Percentiles rank a stretch among this genome's conserved stretches.
phyloP scores from a whole-genome alignment of 1,140 invertebrate species.

The Bombus consobrinus region DNA sequence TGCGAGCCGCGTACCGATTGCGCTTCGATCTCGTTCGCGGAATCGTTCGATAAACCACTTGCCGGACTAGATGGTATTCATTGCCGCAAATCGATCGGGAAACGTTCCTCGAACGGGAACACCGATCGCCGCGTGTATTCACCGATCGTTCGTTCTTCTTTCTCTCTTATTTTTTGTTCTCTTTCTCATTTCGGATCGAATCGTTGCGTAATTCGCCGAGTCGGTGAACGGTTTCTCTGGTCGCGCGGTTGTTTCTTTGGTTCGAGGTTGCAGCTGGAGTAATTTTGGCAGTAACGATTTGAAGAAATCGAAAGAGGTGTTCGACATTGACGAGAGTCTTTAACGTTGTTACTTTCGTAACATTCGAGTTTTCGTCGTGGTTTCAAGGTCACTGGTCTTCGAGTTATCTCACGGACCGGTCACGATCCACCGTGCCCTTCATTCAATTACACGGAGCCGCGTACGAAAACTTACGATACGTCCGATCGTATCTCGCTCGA shows the following conservation, averaged over 20 bases:
- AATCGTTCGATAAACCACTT: conserved; percentile 57
- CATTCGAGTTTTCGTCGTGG: too few relatives aligned
- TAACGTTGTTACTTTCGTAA: too few relatives aligned
- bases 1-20: conserved; percentile 10
- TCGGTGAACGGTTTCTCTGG: too few relatives aligned
- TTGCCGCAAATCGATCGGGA: conserved; percentile 52
- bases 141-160: too few relatives aligned
- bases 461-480: conserved; percentile 26
- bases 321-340: not conserved
- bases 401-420: not conserved
- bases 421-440: not conserved
- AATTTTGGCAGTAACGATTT: not conserved
- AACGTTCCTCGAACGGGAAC: conserved; percentile 2
- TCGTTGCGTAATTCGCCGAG: too few relatives aligned
- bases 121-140: too few relatives aligned
- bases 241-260: too few relatives aligned
- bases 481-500: conserved; percentile 21
- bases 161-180: not conserved
- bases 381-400: too few relatives aligned
- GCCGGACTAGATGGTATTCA: conserved; percentile 31
- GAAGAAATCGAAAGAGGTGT: not conserved
- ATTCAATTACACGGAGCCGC: conserved; percentile 16
- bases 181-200: too few relatives aligned
- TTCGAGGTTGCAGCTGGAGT: too few relatives aligned
- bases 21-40: conserved; percentile 37